Percentiles rank a stretch among this genome's conserved stretches.
phyloP scores from a whole-genome alignment of 2,113 vertebrate species.

The Istiophorus platypterus region DNA sequence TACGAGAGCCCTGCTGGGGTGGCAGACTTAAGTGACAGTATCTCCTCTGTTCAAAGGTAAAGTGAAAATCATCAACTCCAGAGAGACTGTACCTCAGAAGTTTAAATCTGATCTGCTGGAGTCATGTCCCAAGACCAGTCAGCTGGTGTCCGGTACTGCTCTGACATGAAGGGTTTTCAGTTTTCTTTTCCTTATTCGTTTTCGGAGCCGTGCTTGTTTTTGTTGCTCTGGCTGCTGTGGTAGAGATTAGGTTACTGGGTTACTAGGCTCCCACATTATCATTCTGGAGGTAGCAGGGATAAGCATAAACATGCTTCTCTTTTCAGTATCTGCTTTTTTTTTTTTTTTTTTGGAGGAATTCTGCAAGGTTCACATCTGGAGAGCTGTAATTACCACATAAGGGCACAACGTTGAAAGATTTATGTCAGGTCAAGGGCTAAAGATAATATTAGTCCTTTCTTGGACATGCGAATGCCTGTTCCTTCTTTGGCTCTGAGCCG shows the following conservation, averaged over 20 bases:
- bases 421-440: background rate
- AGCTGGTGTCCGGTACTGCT: conserved; percentile 50
- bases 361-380: background rate
- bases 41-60: conserved; percentile 79
- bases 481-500: background rate
- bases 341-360: background rate
- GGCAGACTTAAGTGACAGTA: background rate
- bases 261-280: background rate
- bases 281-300: background rate
- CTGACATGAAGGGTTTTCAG: background rate
- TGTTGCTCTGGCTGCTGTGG: background rate
- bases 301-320: background rate
- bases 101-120: conserved; percentile 63
- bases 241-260: background rate
- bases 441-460: conserved; percentile 9
- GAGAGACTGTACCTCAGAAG: conserved; percentile 85
- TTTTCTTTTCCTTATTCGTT: background rate
- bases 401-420: background rate
- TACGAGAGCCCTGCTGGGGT: background rate
- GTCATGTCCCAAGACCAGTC: conserved; percentile 58
- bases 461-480: background rate
- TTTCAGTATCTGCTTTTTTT: too few species aligned
- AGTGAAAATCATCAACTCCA: conserved; percentile 90
- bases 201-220: background rate
- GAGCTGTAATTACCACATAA: background rate